A percentile compares a stretch with the other conserved stretches of the same genome.
Evolutionary conservation across 1,140 invertebrate genomes (phyloP).

Genomic region (Drosophila saltans): DNA sequence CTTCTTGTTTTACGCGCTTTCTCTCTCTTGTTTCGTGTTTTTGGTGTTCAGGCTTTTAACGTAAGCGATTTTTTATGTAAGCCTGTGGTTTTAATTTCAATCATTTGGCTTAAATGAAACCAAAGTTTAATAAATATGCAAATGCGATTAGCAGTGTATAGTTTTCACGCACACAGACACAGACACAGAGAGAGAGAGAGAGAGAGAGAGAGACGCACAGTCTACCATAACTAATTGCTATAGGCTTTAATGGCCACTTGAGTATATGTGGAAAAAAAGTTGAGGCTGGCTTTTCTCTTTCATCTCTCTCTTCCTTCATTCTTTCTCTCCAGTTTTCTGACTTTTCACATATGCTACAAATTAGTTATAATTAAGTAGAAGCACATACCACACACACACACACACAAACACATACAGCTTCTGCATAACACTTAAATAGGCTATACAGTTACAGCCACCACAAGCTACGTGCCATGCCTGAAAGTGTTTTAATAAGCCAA

Average conservation of each 20-base stretch:
- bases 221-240: slow-evolving; percentile 60
- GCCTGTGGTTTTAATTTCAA: slow-evolving; percentile 79
- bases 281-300: slow-evolving; percentile 46
- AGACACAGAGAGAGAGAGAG: too few species aligned
- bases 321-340: background rate
- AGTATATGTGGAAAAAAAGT: slow-evolving; percentile 55
- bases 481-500: slow-evolving; percentile 73
- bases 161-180: slow-evolving; percentile 22
- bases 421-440: slow-evolving; percentile 59
- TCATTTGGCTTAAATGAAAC: slow-evolving; percentile 68
- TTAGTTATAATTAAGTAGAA: slow-evolving; percentile 80
- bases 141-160: slow-evolving; percentile 67
- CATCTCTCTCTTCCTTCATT: background rate
- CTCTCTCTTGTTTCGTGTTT: background rate
- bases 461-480: slow-evolving; percentile 56
- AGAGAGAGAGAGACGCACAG: too few species aligned
- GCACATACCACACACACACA: slow-evolving; percentile 59
- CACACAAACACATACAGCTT: slow-evolving; percentile 25
- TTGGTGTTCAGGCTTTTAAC: slow-evolving; percentile 55
- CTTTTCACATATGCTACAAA: slow-evolving; percentile 68
- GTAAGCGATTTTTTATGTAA: slow-evolving; percentile 80
- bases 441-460: slow-evolving; percentile 54
- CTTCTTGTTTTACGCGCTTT: background rate
- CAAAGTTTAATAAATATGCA: slow-evolving; percentile 78
- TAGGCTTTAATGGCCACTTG: slow-evolving; percentile 78